A percentile compares a stretch with the other conserved stretches of the same genome.
Conservation (phyloP, 2,797 vertebrate genomes). For the Ctenochaetus hawaiiensis region DNA sequence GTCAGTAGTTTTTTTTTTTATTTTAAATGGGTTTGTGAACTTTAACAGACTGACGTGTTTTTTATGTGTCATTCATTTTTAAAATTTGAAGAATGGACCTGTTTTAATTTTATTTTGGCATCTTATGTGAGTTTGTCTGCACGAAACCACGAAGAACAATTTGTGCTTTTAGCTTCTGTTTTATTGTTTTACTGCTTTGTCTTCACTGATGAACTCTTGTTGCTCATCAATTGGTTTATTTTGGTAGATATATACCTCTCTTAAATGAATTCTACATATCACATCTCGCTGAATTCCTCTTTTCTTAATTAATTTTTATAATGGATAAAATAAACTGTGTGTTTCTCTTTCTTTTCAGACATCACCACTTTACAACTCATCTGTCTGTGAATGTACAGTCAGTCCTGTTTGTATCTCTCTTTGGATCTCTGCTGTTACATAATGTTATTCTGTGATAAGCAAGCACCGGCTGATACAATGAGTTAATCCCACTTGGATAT, state of each 20-base stretch:
- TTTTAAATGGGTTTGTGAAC: no score
- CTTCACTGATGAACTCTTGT: no score
- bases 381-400: neutral
- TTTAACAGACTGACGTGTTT: no score
- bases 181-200: no score
- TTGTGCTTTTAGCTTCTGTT: no score
- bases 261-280: neutral
- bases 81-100: no score
- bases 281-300: neutral
- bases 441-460: constrained; percentile 42
- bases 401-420: neutral
- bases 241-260: no score
- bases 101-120: no score
- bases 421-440: constrained; percentile 54
- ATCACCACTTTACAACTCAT: neutral
- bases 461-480: constrained; percentile 7
- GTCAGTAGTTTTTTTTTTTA: no score
- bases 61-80: neutral
- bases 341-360: neutral
- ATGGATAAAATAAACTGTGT: neutral
- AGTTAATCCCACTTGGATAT: constrained; percentile 59
- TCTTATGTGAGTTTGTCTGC: no score
- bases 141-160: no score
- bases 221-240: no score
- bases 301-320: neutral